Percentiles rank a stretch among this genome's conserved stretches.
Conservation (phyloP, 2,797 vertebrate genomes). For the Sphaeramia orbicularis region DNA sequence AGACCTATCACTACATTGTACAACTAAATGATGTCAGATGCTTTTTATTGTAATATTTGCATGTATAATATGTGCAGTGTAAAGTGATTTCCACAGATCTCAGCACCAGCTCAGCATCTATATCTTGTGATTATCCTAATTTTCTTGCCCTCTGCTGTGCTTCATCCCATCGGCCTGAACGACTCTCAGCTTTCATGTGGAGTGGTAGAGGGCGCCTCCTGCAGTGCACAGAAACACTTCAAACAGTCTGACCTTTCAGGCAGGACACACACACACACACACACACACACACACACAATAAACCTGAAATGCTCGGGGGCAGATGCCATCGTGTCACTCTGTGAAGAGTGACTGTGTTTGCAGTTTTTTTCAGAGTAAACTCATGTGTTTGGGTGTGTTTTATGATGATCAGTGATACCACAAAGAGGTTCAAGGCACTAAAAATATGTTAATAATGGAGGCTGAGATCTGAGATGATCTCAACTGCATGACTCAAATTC, state of each 20-base stretch:
- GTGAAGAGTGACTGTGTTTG: slow-evolving; percentile 15
- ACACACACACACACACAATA: slow-evolving; percentile 8
- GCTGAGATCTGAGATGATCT: slow-evolving; percentile 29
- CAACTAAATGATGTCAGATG: too few relatives aligned
- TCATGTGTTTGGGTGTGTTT: background rate
- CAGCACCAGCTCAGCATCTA: slow-evolving; percentile 17
- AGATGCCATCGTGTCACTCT: slow-evolving; percentile 24
- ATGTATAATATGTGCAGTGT: too few relatives aligned
- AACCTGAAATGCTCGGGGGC: slow-evolving; percentile 51
- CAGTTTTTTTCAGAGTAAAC: background rate
- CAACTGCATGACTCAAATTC: slow-evolving; percentile 43
- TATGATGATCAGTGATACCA: slow-evolving; percentile 1
- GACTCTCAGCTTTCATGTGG: slow-evolving; percentile 80
- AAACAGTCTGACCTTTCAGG: slow-evolving; percentile 82
- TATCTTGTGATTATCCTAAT: slow-evolving; percentile 27
- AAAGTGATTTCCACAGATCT: background rate
- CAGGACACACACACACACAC: slow-evolving; percentile 25
- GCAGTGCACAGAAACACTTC: slow-evolving; percentile 71
- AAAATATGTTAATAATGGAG: background rate
- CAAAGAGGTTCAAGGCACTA: slow-evolving; percentile 15
- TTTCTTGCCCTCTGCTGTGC: slow-evolving; percentile 54
- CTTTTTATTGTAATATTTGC: too few relatives aligned
- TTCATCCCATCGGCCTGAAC: slow-evolving; percentile 58
- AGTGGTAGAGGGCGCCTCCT: slow-evolving; percentile 62
- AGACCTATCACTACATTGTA: too few relatives aligned